A percentile compares a stretch with the other conserved stretches of the same genome.
Evolutionary conservation across 92 coral and sea anemone genomes (phyloP).

Genomic region (Palythoa caribaeorum): DNA sequence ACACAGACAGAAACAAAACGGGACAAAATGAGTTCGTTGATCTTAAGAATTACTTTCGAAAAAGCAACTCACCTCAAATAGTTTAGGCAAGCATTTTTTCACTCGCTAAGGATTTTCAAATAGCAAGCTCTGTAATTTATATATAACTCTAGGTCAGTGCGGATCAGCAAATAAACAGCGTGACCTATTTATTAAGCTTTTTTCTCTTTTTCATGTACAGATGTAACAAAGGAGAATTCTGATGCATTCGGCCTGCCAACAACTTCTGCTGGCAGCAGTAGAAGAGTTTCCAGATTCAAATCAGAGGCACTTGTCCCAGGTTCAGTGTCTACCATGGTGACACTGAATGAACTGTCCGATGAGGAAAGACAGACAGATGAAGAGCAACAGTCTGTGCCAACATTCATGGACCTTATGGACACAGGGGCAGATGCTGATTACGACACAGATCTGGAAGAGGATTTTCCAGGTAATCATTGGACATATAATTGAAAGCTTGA

Average conservation of each 20-base stretch:
- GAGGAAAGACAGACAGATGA: conserved; percentile 49
- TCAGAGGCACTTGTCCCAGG: conserved; percentile 81
- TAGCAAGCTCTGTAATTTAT: too few species aligned
- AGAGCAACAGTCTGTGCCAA: conserved; percentile 35
- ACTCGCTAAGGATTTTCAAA: too few species aligned
- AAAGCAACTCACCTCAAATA: too few species aligned
- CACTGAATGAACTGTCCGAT: conserved; percentile 67
- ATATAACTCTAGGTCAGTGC: too few species aligned
- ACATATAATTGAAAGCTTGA: too few species aligned
- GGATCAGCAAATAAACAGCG: too few species aligned
- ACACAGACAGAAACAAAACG: too few species aligned
- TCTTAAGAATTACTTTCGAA: too few species aligned
- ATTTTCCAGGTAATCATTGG: conserved; percentile 76
- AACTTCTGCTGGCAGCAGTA: neutral
- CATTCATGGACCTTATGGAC: conserved; percentile 70
- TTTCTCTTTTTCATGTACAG: neutral
- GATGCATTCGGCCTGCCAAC: neutral
- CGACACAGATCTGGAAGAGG: conserved; percentile 94
- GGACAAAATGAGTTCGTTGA: too few species aligned
- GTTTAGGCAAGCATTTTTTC: too few species aligned
- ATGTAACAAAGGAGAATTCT: conserved; percentile 35
- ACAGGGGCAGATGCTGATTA: conserved; percentile 82
- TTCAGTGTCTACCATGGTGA: conserved; percentile 83
- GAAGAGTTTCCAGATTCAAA: conserved; percentile 66
- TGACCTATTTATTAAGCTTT: neutral